Evolutionary conservation across 2,888 invertebrate species (phyloP).

Genomic region (Platynereis dumerilii): DNA sequence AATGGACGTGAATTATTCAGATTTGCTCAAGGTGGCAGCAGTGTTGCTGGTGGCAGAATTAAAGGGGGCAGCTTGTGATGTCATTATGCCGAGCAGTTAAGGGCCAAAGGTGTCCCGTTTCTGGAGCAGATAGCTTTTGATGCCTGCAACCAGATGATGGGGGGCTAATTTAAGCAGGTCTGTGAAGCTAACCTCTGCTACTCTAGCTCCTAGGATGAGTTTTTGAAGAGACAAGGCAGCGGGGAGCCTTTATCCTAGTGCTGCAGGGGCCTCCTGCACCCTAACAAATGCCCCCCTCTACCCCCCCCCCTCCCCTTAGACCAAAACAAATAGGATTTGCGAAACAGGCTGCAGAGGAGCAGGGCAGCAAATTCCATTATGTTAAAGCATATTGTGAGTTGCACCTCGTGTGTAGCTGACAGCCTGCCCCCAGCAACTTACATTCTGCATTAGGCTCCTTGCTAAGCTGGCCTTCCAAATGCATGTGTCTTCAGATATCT

Average conservation of each 20-base stretch:
- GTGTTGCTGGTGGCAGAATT: too few species aligned
- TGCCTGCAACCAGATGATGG: background rate
- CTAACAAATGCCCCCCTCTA: background rate
- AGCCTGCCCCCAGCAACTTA: too few species aligned
- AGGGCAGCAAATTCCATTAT: conserved; percentile 19
- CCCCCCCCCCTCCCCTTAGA: background rate
- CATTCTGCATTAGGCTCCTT: too few species aligned
- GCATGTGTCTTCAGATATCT: too few species aligned
- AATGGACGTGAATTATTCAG: too few species aligned
- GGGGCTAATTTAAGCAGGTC: conserved; percentile 3
- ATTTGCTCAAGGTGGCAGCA: too few species aligned
- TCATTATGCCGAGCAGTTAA: too few species aligned
- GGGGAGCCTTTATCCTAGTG: background rate
- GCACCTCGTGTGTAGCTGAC: background rate
- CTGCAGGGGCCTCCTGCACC: background rate
- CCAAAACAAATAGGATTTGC: conserved; percentile 20
- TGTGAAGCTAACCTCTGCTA: background rate
- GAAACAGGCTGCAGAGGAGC: background rate
- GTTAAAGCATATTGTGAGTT: conserved; percentile 19
- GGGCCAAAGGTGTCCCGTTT: background rate
- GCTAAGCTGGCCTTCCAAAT: too few species aligned
- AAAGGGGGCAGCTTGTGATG: too few species aligned
- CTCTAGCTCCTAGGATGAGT: background rate
- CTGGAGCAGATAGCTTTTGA: background rate
- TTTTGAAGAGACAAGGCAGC: background rate